Conservation (phyloP, 2,113 vertebrate genomes). For the Xyliphius kryptos region DNA sequence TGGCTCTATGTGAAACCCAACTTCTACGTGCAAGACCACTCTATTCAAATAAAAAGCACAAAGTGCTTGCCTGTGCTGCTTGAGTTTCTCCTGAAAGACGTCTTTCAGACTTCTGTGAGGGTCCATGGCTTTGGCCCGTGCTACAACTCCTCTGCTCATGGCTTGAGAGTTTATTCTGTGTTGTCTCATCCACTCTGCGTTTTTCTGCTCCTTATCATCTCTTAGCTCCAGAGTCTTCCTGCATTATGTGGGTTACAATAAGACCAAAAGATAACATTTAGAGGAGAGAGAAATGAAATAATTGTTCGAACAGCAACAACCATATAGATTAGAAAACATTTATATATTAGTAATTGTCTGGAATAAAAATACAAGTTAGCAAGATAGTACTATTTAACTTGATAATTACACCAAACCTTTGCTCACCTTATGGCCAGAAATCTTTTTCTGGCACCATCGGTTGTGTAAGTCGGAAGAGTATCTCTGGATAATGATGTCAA, state of each 20-base stretch:
- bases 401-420: not conserved
- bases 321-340: no score
- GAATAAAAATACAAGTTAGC: no score
- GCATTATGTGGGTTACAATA: no score
- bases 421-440: conserved; percentile 76
- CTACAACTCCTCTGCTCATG: conserved; percentile 69
- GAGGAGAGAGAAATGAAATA: no score
- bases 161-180: conserved; percentile 72
- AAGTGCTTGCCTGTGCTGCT: conserved; percentile 76
- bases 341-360: no score
- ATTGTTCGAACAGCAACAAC: no score
- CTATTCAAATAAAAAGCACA: not conserved
- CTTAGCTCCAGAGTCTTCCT: conserved; percentile 75
- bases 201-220: conserved; percentile 66
- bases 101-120: conserved; percentile 81
- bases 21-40: no score
- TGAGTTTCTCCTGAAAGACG: conserved; percentile 69
- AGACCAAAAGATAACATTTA: no score
- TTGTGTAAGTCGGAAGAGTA: conserved; percentile 83
- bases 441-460: conserved; percentile 79
- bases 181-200: conserved; percentile 68
- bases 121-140: conserved; percentile 82
- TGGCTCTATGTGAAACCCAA: no score
- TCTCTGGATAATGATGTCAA: conserved; percentile 78
- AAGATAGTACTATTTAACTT: no score